phyloP scores from a whole-genome alignment of 2,797 vertebrate species.

The Chanos chanos region DNA sequence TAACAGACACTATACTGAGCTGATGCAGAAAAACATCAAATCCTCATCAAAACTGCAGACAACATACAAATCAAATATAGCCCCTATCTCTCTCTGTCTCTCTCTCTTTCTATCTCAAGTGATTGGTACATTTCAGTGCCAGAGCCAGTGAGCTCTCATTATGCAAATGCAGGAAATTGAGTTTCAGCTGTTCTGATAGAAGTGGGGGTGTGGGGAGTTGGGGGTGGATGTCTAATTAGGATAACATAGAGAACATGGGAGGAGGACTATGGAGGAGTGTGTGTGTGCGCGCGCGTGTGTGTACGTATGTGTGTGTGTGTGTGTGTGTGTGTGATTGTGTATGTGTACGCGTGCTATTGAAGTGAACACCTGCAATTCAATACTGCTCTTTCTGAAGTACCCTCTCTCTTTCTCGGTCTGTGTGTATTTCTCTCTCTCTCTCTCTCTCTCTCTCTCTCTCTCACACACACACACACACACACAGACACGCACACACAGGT shows the following conservation, averaged over 20 bases:
- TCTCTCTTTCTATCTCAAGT: conserved; percentile 39
- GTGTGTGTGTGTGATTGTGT: no score
- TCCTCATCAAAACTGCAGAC: no score
- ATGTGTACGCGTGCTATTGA: conserved; percentile 16
- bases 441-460: background rate
- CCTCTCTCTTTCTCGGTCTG: background rate
- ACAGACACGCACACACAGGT: conserved; percentile 3
- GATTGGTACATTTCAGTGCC: conserved; percentile 64
- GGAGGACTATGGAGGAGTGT: conserved; percentile 1
- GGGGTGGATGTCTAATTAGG: conserved; percentile 40
- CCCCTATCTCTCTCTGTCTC: conserved; percentile 5
- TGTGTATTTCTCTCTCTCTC: background rate
- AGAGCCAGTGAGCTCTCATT: conserved; percentile 42
- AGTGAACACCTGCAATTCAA: conserved; percentile 48
- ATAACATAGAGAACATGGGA: conserved; percentile 39
- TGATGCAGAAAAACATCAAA: no score
- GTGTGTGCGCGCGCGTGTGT: no score
- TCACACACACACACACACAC: conserved; percentile 12
- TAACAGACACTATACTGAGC: no score
- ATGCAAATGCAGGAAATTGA: conserved; percentile 48
- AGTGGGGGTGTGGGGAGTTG: background rate
- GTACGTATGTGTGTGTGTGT: no score
- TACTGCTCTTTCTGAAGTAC: conserved; percentile 21
- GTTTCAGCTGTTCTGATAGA: conserved; percentile 30
- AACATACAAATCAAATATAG: conserved; percentile 31